These are phyloP conservation scores for Corythaixoides concolor DNA, from an alignment of 2,113 vertebrate species.

Conservation along the genomic window DNA sequence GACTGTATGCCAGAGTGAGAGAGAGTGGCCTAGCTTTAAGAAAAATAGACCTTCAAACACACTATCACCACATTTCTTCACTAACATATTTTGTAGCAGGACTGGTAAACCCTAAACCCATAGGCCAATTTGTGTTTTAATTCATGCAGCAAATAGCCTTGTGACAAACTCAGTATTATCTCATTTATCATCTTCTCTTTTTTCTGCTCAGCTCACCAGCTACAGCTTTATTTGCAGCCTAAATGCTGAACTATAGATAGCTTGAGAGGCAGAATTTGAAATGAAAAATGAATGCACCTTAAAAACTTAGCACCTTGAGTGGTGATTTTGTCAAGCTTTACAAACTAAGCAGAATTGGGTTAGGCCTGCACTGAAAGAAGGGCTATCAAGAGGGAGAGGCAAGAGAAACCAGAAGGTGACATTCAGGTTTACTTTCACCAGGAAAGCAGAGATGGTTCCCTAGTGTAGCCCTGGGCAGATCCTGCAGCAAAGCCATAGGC, in stretches of 20 bases:
- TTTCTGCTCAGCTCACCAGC: conserved; percentile 9
- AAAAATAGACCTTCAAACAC: conserved; percentile 30
- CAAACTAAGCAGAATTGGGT: conserved; percentile 25
- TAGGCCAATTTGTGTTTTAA: conserved; percentile 46
- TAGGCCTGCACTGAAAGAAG: not conserved
- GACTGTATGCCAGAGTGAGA: conserved; percentile 26
- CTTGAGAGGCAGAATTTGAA: conserved; percentile 31
- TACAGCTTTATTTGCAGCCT: conserved; percentile 35
- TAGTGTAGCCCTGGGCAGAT: not conserved
- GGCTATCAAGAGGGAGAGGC: not conserved
- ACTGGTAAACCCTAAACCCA: conserved; percentile 22
- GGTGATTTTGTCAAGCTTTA: conserved; percentile 25
- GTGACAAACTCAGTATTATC: conserved; percentile 52
- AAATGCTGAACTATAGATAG: conserved; percentile 6
- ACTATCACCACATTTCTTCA: not conserved
- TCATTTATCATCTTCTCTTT: conserved; percentile 49
- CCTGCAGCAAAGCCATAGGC: not conserved
- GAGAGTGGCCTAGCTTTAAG: not conserved
- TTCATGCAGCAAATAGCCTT: conserved; percentile 51
- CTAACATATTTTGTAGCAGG: not conserved
- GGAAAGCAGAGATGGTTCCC: not conserved
- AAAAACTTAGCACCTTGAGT: not conserved
- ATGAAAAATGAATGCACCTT: conserved; percentile 48
- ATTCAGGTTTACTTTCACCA: not conserved
- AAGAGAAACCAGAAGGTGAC: conserved; percentile 12